A percentile compares a stretch with the other conserved stretches of the same genome.
Evolutionary conservation across 2,797 vertebrate genomes (phyloP).

Genomic region (Kryptopterus vitreolus): DNA sequence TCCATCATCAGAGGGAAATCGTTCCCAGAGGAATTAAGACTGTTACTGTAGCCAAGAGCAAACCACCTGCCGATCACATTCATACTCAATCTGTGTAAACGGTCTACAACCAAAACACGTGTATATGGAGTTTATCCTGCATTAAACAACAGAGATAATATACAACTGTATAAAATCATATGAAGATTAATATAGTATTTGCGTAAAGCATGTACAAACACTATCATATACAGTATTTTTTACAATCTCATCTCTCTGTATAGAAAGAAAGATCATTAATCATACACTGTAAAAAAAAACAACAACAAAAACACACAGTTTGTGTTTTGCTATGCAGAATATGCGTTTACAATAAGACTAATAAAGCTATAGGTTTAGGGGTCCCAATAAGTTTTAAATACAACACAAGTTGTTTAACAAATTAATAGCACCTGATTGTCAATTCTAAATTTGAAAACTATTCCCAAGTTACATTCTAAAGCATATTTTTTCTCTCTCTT

Average conservation of each 20-base stretch:
- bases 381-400: not conserved
- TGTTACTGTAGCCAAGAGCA: not conserved
- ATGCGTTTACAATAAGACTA: not conserved
- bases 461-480: not conserved
- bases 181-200: constrained; percentile 5
- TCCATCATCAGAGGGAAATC: constrained; percentile 5
- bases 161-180: not conserved
- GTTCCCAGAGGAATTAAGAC: not conserved
- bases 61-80: not conserved
- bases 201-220: not conserved
- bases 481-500: not conserved
- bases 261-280: constrained; percentile 3
- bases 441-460: not conserved
- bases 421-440: constrained; percentile 11
- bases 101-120: not conserved
- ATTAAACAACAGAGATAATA: not conserved
- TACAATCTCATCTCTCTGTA: not conserved
- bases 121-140: not conserved
- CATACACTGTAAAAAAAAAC: not conserved
- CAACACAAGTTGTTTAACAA: constrained; percentile 12
- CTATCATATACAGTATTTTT: constrained; percentile 7
- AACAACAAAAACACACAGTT: not conserved
- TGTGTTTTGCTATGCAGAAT: not conserved
- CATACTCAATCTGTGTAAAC: not conserved
- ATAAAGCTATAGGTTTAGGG: not conserved